Conservation (phyloP, 2,113 vertebrate genomes). For the Phainopepla nitens region DNA sequence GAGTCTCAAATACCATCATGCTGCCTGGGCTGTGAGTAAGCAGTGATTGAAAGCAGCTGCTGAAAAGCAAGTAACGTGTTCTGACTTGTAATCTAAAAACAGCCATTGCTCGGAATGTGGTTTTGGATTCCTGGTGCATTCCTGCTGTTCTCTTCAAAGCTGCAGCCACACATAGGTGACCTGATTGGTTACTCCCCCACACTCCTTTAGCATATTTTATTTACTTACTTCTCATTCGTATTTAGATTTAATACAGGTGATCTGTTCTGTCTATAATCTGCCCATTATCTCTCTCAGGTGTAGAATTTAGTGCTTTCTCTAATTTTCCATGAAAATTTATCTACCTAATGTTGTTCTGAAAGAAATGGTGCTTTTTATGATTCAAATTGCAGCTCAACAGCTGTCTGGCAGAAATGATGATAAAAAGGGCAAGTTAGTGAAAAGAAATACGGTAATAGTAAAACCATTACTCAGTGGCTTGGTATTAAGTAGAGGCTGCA, state of each 20-base stretch:
- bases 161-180: not conserved
- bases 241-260: not conserved
- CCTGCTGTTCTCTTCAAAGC: not conserved
- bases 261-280: not conserved
- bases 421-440: not conserved
- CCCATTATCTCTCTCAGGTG: not conserved
- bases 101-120: accelerated
- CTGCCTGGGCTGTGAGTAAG: not conserved
- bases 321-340: not conserved
- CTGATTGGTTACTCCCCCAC: not conserved
- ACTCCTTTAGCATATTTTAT: not conserved
- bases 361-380: not conserved
- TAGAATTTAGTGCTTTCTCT: not conserved
- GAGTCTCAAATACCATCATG: not conserved
- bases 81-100: not conserved
- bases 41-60: not conserved
- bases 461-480: not conserved
- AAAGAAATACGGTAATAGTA: not conserved
- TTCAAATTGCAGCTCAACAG: not conserved
- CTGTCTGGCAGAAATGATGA: not conserved
- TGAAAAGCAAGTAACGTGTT: not conserved
- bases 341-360: not conserved
- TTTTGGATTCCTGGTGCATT: not conserved
- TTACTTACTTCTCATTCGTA: not conserved
- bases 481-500: not conserved